Evolutionary conservation across 1,140 invertebrate species (phyloP).

Genomic region (Gerris buenoi): DNA sequence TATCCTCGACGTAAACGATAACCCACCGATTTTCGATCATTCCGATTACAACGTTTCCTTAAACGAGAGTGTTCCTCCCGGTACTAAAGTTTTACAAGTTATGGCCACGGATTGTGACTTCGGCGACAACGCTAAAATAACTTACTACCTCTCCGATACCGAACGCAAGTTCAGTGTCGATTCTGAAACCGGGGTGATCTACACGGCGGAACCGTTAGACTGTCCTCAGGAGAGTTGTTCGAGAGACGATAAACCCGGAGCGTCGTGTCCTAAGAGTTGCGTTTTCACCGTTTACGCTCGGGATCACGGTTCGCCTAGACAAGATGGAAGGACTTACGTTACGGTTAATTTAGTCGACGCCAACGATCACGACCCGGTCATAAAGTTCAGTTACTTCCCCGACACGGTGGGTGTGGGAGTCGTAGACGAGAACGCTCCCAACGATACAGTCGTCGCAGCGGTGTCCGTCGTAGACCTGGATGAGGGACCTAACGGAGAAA

Average conservation of each 20-base stretch:
- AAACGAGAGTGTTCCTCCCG: slow-evolving; percentile 77
- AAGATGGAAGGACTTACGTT: slow-evolving; percentile 85
- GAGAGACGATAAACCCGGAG: slow-evolving; percentile 29
- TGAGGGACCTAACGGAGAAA: slow-evolving; percentile 77
- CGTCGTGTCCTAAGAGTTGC: slow-evolving; percentile 69
- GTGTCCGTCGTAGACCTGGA: slow-evolving; percentile 85
- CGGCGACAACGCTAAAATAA: slow-evolving; percentile 81
- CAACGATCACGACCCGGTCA: slow-evolving; percentile 77
- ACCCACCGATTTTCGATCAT: slow-evolving; percentile 83
- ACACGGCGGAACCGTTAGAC: slow-evolving; percentile 58
- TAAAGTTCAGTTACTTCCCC: slow-evolving; percentile 78
- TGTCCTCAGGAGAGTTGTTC: slow-evolving; percentile 52
- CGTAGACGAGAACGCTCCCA: slow-evolving; percentile 82
- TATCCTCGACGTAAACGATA: slow-evolving; percentile 86
- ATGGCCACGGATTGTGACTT: slow-evolving; percentile 80
- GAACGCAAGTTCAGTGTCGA: slow-evolving; percentile 78
- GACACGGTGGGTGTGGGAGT: slow-evolving; percentile 65
- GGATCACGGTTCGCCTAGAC: slow-evolving; percentile 76
- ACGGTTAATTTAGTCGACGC: slow-evolving; percentile 84
- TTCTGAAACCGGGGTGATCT: slow-evolving; percentile 71
- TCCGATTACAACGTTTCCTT: slow-evolving; percentile 81
- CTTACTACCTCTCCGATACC: slow-evolving; percentile 69
- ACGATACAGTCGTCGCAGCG: slow-evolving; percentile 78
- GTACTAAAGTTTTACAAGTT: slow-evolving; percentile 76
- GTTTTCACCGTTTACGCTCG: slow-evolving; percentile 85